Evolutionary conservation across 1,140 invertebrate genomes (phyloP).

Genomic region (Phthorimaea operculella): DNA sequence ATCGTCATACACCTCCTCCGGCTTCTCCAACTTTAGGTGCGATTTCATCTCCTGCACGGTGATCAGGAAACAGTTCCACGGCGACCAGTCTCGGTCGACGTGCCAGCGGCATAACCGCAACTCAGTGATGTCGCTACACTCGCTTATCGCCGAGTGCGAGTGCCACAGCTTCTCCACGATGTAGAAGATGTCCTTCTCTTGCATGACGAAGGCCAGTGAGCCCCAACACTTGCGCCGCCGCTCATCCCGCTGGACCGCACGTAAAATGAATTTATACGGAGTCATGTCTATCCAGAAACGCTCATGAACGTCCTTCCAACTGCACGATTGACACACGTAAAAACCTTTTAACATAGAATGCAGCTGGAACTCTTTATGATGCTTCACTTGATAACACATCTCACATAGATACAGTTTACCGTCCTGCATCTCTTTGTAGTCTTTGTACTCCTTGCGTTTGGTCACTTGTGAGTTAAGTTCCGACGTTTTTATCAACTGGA

Average conservation of each 20-base stretch:
- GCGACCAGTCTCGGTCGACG: conserved; percentile 72
- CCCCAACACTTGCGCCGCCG: conserved; percentile 66
- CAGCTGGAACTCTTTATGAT: conserved; percentile 63
- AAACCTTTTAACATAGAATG: conserved; percentile 53
- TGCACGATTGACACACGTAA: conserved; percentile 66
- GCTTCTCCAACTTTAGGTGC: conserved; percentile 67
- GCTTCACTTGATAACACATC: conserved; percentile 67
- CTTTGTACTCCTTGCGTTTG: conserved; percentile 59
- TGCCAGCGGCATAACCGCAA: conserved; percentile 72
- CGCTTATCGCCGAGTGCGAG: conserved; percentile 73
- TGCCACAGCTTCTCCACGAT: conserved; percentile 76
- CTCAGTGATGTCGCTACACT: conserved; percentile 68
- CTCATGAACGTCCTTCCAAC: conserved; percentile 65
- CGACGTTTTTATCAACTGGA: conserved; percentile 66
- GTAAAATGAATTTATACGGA: conserved; percentile 72
- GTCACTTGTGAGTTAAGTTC: conserved; percentile 68
- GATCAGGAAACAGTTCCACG: conserved; percentile 79
- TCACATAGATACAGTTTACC: conserved; percentile 65
- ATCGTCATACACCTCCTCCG: conserved; percentile 68
- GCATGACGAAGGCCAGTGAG: conserved; percentile 71
- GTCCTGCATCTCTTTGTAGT: conserved; percentile 62
- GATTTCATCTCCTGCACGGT: conserved; percentile 73
- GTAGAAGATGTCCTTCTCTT: conserved; percentile 73
- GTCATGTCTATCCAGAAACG: conserved; percentile 69
- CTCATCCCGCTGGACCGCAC: conserved; percentile 71